Conservation (phyloP, 64 coral and sea anemone species). For the Anthopleura sola region DNA sequence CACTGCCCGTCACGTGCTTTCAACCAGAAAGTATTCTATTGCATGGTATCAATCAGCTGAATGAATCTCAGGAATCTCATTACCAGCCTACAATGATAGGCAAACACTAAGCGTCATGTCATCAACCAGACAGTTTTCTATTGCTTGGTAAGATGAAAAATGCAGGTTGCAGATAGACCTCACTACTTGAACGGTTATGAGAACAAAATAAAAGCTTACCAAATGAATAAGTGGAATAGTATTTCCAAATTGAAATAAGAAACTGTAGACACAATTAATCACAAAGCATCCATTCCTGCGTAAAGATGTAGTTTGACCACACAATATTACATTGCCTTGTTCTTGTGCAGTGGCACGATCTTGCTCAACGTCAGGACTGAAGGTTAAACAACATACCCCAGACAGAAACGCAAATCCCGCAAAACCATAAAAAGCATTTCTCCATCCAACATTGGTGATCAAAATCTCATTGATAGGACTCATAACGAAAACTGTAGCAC, state of each 20-base stretch:
- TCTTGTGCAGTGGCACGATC: background rate
- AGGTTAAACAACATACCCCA: too few relatives aligned
- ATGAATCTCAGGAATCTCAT: too few relatives aligned
- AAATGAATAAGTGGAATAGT: background rate
- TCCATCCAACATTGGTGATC: background rate
- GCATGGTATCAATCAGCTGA: too few relatives aligned
- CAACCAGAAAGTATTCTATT: too few relatives aligned
- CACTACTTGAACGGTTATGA: too few relatives aligned
- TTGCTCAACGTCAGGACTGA: background rate
- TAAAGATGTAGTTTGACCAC: background rate
- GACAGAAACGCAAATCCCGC: background rate
- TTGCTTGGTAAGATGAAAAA: too few relatives aligned
- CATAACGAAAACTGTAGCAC: background rate
- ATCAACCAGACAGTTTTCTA: too few relatives aligned
- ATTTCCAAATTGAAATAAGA: background rate
- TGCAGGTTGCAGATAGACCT: too few relatives aligned
- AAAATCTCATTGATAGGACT: too few relatives aligned
- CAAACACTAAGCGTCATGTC: too few relatives aligned
- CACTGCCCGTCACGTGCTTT: too few relatives aligned
- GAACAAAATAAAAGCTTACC: background rate
- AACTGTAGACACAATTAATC: background rate
- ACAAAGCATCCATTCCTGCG: background rate
- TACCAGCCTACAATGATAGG: too few relatives aligned
- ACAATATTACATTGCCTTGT: background rate
- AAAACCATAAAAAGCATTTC: constrained; percentile 10